Percentiles rank a stretch among this genome's conserved stretches.
These are phyloP conservation scores for Phalanger gymnotis DNA, from an alignment of 2,797 vertebrate genomes.

Conservation along the genomic window DNA sequence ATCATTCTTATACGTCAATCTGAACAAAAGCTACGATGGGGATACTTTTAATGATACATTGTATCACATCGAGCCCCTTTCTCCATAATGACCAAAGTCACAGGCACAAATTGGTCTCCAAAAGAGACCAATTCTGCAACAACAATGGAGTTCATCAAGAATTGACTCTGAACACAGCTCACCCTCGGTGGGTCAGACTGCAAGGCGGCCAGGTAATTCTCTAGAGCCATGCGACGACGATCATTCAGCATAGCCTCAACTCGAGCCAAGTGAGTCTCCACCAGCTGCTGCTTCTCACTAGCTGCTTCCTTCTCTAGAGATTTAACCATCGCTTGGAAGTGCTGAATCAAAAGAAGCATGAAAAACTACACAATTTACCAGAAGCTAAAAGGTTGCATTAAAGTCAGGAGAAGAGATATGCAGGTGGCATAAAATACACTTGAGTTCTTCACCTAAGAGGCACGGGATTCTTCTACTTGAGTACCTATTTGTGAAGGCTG, in stretches of 20 bases:
- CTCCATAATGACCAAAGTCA: accelerated
- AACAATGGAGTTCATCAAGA: too few species aligned
- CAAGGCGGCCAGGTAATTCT: slow-evolving; percentile 96
- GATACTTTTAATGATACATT: not conserved
- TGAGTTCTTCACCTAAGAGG: not conserved
- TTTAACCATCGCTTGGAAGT: slow-evolving; percentile 98
- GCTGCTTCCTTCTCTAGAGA: slow-evolving; percentile 98
- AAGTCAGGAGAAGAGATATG: not conserved
- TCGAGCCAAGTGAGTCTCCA: slow-evolving; percentile 96
- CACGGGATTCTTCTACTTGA: not conserved
- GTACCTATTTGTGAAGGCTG: not conserved
- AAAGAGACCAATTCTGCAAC: not conserved
- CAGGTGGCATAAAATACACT: not conserved
- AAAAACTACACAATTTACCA: not conserved
- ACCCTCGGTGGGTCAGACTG: slow-evolving; percentile 95
- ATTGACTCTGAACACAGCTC: slow-evolving; percentile 23
- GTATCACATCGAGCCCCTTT: not conserved
- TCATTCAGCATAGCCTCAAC: slow-evolving; percentile 98
- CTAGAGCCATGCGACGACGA: slow-evolving; percentile 94
- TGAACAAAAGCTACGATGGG: slow-evolving; percentile 6
- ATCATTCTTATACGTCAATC: not conserved
- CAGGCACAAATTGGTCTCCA: accelerated
- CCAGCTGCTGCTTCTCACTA: slow-evolving; percentile 97
- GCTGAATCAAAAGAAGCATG: slow-evolving; percentile 82
- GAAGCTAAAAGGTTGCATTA: not conserved